A percentile compares a stretch with the other conserved stretches of the same genome.
Evolutionary conservation across 2,888 invertebrate species (phyloP).

Genomic region (Drosophila neutralis): DNA sequence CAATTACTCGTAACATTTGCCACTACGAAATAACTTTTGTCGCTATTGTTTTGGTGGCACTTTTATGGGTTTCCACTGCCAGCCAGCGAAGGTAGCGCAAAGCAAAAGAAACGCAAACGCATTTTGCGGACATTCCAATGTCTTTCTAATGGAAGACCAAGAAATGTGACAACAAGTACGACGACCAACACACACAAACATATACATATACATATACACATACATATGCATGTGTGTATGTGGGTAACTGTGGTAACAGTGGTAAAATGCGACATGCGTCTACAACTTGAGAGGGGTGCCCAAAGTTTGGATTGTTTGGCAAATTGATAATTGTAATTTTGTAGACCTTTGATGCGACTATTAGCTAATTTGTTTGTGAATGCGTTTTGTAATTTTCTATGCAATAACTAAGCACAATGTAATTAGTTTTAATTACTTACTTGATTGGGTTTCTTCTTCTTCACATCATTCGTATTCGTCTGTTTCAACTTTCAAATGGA

Average conservation of each 20-base stretch:
- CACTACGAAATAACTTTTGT: conserved; percentile 46
- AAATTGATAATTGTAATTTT: not conserved
- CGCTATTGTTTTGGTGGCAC: conserved; percentile 42
- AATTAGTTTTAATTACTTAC: conserved; percentile 20
- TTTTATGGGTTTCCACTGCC: conserved; percentile 64
- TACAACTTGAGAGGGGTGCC: conserved; percentile 30
- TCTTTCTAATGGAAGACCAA: conserved; percentile 80
- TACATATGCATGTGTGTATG: not conserved
- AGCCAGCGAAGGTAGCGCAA: conserved; percentile 25
- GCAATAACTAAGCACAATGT: not conserved
- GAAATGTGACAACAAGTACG: conserved; percentile 61
- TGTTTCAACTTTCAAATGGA: conserved; percentile 28
- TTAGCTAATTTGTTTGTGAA: conserved; percentile 1
- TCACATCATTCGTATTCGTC: conserved; percentile 9
- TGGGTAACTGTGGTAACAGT: conserved; percentile 6
- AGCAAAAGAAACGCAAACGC: conserved; percentile 25
- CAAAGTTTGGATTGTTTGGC: conserved; percentile 33
- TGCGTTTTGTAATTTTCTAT: not conserved
- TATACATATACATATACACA: not conserved
- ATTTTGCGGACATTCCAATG: conserved; percentile 59
- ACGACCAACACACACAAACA: not conserved
- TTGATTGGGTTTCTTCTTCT: conserved; percentile 33
- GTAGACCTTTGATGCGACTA: conserved; percentile 14
- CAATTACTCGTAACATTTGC: conserved; percentile 55
- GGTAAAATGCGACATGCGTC: conserved; percentile 4